Conservation (phyloP, 2,888 invertebrate genomes). For the Brachyptera risi region DNA sequence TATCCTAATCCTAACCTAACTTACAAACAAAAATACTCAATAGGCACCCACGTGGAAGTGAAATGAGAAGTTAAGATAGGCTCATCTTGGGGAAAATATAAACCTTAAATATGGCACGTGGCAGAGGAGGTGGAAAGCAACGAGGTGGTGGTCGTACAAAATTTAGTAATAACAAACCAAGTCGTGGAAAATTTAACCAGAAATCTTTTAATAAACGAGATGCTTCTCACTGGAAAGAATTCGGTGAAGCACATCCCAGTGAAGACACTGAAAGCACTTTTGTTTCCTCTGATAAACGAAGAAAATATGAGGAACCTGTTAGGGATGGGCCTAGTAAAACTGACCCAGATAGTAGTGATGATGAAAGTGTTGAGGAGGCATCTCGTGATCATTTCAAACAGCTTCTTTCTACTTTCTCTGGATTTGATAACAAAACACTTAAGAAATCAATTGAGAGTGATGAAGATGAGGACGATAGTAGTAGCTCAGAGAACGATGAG, state of each 20-base stretch:
- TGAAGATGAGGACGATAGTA: too few species aligned
- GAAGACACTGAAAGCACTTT: constrained; percentile 26
- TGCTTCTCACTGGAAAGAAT: constrained; percentile 32
- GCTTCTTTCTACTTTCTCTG: constrained; percentile 51
- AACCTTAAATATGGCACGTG: constrained; percentile 29
- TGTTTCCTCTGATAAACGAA: background rate
- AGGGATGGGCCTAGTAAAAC: constrained; percentile 36
- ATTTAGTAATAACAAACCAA: background rate
- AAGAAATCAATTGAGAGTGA: constrained; percentile 24
- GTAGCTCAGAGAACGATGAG: too few species aligned
- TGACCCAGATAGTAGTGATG: constrained; percentile 41
- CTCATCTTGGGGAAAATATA: too few species aligned
- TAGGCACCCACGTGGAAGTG: too few species aligned
- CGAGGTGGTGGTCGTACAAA: background rate
- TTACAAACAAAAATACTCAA: too few species aligned
- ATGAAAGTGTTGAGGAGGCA: constrained; percentile 49
- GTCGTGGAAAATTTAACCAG: constrained; percentile 2
- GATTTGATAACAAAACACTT: constrained; percentile 3
- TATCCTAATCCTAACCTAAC: too few species aligned
- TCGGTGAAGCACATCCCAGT: constrained; percentile 37
- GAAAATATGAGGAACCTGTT: constrained; percentile 11
- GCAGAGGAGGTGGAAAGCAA: constrained; percentile 18
- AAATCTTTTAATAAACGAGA: constrained; percentile 20
- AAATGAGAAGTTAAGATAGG: too few species aligned
- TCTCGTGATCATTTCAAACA: constrained; percentile 50